A percentile compares a stretch with the other conserved stretches of the same genome.
Conservation (phyloP, 2,888 invertebrate genomes). For the Epirrhoe tristata region DNA sequence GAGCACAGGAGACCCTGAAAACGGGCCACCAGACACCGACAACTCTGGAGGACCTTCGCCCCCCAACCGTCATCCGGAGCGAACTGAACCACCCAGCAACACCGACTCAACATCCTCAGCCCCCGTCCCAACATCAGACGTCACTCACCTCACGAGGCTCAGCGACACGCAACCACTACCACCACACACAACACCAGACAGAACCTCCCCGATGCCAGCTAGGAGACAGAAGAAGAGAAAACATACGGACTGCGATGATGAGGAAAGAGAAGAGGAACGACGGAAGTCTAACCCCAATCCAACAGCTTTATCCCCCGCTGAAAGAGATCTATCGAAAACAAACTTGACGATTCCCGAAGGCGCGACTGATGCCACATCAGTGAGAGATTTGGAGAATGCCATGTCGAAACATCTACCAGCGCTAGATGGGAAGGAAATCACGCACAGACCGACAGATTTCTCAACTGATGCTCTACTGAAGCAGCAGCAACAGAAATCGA, state of each 20-base stretch:
- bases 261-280: constrained; percentile 76
- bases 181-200: constrained; percentile 71
- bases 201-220: constrained; percentile 86
- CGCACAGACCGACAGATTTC: constrained; percentile 93
- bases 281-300: constrained; percentile 70
- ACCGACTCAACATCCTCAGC: constrained; percentile 74
- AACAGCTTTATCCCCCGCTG: constrained; percentile 75
- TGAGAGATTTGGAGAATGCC: constrained; percentile 97
- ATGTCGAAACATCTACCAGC: constrained; percentile 97
- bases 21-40: constrained; percentile 95
- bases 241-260: constrained; percentile 79
- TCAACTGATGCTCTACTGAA: constrained; percentile 94
- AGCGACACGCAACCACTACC: constrained; percentile 76
- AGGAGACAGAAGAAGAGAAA: constrained; percentile 85
- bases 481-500: constrained; percentile 90
- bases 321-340: constrained; percentile 73
- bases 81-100: constrained; percentile 74
- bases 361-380: constrained; percentile 86
- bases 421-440: constrained; percentile 81
- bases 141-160: constrained; percentile 77
- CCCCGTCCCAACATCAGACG: constrained; percentile 74
- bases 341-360: constrained; percentile 74
- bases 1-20: constrained; percentile 92
- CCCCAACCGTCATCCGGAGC: constrained; percentile 71
- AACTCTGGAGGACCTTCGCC: constrained; percentile 78